Evolutionary conservation across 2,888 invertebrate genomes (phyloP).

Genomic region (Epinotia brunnichana): DNA sequence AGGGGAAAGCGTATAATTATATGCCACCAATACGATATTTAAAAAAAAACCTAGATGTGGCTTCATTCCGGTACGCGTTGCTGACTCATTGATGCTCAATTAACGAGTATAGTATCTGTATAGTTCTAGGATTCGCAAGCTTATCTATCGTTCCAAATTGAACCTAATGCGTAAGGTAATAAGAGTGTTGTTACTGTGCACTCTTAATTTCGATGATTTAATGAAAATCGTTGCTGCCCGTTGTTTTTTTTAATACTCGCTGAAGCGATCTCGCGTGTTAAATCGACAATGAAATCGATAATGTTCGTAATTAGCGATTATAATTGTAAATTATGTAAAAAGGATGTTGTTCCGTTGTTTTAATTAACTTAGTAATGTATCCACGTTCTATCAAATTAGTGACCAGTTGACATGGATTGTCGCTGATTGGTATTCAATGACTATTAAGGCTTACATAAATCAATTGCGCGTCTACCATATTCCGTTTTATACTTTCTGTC

Average conservation of each 20-base stretch:
- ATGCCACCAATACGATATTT: background rate
- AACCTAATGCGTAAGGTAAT: background rate
- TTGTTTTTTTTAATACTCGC: background rate
- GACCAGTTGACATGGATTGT: constrained; percentile 40
- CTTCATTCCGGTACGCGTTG: background rate
- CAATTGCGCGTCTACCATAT: background rate
- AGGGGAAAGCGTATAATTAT: background rate
- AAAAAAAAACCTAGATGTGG: background rate
- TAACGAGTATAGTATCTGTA: background rate
- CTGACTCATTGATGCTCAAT: background rate
- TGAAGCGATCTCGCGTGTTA: constrained; percentile 23
- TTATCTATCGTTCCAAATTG: background rate
- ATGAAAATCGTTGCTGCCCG: constrained; percentile 8
- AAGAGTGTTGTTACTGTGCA: background rate
- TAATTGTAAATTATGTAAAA: constrained; percentile 28
- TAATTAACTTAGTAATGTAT: background rate
- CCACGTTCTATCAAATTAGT: background rate
- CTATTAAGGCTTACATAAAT: background rate
- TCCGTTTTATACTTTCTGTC: background rate
- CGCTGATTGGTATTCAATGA: background rate
- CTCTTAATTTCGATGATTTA: background rate
- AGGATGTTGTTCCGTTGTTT: constrained; percentile 12
- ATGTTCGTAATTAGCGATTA: constrained; percentile 17
- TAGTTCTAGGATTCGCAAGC: background rate
- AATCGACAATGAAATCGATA: constrained; percentile 36